These are phyloP conservation scores for Drosophila ohnishii DNA, from an alignment of 1,140 invertebrate genomes.

Conservation along the genomic window DNA sequence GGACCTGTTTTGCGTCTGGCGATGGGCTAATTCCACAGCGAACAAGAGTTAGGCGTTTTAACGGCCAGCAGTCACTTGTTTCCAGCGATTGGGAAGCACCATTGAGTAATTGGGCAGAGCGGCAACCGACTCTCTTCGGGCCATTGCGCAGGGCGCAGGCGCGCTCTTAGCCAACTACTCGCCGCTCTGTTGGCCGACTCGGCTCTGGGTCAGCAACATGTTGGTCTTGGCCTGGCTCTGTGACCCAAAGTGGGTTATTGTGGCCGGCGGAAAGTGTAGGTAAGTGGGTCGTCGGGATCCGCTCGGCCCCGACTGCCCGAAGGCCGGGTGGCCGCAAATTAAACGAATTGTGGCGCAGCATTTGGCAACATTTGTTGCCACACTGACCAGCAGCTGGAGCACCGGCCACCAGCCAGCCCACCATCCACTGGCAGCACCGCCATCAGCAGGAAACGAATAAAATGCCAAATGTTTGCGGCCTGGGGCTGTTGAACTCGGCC, in stretches of 20 bases:
- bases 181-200: background rate
- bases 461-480: conserved; percentile 61
- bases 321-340: conserved; percentile 63
- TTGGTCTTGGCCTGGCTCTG: conserved; percentile 41
- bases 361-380: conserved; percentile 77
- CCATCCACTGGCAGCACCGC: conserved; percentile 5
- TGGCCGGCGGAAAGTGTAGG: conserved; percentile 41
- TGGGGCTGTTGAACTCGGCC: conserved; percentile 36
- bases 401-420: conserved; percentile 1
- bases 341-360: conserved; percentile 69
- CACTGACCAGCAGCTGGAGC: conserved; percentile 24
- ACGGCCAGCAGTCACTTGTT: conserved; percentile 52
- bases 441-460: conserved; percentile 40
- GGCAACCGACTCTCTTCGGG: conserved; percentile 17
- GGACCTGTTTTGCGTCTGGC: conserved; percentile 44
- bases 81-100: conserved; percentile 49
- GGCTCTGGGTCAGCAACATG: conserved; percentile 76
- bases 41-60: conserved; percentile 76
- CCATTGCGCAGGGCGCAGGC: conserved; percentile 36
- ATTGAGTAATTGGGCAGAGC: conserved; percentile 52
- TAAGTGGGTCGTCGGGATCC: conserved; percentile 53
- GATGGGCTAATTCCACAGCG: conserved; percentile 51
- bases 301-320: conserved; percentile 12
- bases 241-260: conserved; percentile 63
- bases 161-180: conserved; percentile 28